These are phyloP conservation scores for Melanotaenia duboulayi DNA, from an alignment of 2,113 vertebrate species.

Conservation along the genomic window DNA sequence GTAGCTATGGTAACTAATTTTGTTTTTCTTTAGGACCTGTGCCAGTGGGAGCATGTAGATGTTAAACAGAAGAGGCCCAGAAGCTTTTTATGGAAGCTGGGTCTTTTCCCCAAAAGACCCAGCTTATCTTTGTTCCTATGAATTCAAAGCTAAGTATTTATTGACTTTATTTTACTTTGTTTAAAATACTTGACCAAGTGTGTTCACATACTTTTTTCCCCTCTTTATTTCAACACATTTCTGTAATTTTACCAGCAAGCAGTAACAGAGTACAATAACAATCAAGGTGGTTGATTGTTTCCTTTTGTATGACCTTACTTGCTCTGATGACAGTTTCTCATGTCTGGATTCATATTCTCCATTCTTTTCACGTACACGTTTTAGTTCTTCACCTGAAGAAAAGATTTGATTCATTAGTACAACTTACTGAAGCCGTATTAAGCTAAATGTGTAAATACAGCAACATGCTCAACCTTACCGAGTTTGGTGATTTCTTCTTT, in stretches of 20 bases:
- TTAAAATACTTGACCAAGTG: no score
- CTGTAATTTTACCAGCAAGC: no score
- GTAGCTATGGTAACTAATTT: no score
- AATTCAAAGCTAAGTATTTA: no score
- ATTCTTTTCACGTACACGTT: conserved; percentile 84
- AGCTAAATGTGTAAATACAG: not conserved
- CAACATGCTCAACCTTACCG: conserved; percentile 78
- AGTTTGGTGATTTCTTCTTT: conserved; percentile 86
- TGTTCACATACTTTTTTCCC: no score
- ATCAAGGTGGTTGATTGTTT: not conserved
- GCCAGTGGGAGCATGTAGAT: no score
- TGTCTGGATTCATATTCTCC: conserved; percentile 86
- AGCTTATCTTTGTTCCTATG: not conserved
- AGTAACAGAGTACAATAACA: not conserved
- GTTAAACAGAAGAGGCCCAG: no score
- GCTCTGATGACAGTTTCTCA: conserved; percentile 78
- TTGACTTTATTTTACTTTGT: no score
- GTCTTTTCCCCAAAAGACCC: not conserved
- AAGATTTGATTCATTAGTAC: not conserved
- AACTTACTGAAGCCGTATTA: not conserved
- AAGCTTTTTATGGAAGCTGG: no score
- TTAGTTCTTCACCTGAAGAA: conserved; percentile 85
- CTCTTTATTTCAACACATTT: no score
- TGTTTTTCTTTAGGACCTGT: no score
- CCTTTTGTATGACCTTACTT: conserved; percentile 70